Evolutionary conservation across 2,888 invertebrate species (phyloP).

Genomic region (Netelia inedita): DNA sequence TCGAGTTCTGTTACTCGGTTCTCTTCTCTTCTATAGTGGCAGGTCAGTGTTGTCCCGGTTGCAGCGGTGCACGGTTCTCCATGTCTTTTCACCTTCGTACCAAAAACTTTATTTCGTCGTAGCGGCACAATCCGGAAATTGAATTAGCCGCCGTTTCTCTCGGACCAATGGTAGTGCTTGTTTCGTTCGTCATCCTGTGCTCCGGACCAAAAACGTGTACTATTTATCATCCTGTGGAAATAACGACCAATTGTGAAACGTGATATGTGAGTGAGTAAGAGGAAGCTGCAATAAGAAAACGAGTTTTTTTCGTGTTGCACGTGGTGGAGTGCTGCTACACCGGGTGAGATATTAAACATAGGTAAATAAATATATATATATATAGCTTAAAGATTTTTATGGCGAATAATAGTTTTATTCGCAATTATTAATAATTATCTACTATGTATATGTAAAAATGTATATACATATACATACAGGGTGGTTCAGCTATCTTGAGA

Average conservation of each 20-base stretch:
- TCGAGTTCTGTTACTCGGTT: constrained; percentile 68
- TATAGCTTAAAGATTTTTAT: no score
- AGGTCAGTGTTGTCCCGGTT: constrained; percentile 81
- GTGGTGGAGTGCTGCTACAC: constrained; percentile 27
- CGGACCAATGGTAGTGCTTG: neutral
- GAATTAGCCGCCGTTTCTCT: neutral
- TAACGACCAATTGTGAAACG: constrained; percentile 1
- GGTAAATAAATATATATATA: no score
- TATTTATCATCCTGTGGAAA: neutral
- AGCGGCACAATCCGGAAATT: neutral
- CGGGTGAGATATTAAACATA: constrained; percentile 26
- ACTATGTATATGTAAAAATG: no score
- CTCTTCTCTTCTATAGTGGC: constrained; percentile 76
- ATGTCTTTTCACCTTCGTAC: constrained; percentile 18
- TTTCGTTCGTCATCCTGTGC: neutral
- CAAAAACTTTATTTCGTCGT: constrained; percentile 1
- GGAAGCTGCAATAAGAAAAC: constrained; percentile 10
- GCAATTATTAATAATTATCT: no score
- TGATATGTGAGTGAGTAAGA: constrained; percentile 33
- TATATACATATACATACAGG: no score
- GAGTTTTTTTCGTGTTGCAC: constrained; percentile 37
- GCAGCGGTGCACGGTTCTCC: constrained; percentile 73
- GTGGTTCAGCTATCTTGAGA: no score
- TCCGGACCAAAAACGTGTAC: neutral
- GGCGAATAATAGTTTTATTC: no score